Base-by-base conservation (phyloP, 2,113 vertebrate species). In the Cololabis saira region DNA sequence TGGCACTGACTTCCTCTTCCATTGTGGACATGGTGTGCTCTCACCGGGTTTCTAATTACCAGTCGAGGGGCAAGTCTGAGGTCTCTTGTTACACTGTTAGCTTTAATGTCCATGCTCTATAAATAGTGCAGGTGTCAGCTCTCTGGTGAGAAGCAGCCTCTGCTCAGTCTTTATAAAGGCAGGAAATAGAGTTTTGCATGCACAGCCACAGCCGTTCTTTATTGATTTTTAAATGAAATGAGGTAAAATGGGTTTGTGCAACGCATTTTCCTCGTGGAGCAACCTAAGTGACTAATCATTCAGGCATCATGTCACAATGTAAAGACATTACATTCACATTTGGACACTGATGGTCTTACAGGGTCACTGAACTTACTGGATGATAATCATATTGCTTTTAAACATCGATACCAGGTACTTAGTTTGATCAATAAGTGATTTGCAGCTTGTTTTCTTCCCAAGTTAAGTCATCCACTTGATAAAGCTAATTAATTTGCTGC, bases 121-220 rank as follows among this genome's bases (percentile, higher is more conserved):
- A 80, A 92, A 91, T 87, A 84, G 81, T 62, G 70, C 85, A 80
- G 71, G 81, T 87, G 82, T 80, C 48, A 42, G 69, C 55, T 81
- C 72, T 60, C 70, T 73, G 67, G 80, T 55, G 63, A 73, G 82
- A 67, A 75, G 70, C 53, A 66, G 67, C 52, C 49, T 42, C 52
- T 59, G 61, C 58, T 56, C 44, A 22, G 45, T 55, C 67, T 84
- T 56, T 48, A 53, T 5, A 24, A 62, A 67, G 17, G 55, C 49
- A 77, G 73, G 58, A 80, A 71, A 47, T 62, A 14, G 42, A 75
- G 61, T 67, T 64, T 19, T 56, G 49, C 37, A 30, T 57, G 44
- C 30, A 54, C 70, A 57, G 15, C 42, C 56, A 61, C 66, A 22
- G 44, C 37, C 37, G 8, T 48, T 30, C 63, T 24, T 48, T 42